Evolutionary conservation across 2,797 vertebrate genomes (phyloP).

Genomic region (Hipposideros larvatus): DNA sequence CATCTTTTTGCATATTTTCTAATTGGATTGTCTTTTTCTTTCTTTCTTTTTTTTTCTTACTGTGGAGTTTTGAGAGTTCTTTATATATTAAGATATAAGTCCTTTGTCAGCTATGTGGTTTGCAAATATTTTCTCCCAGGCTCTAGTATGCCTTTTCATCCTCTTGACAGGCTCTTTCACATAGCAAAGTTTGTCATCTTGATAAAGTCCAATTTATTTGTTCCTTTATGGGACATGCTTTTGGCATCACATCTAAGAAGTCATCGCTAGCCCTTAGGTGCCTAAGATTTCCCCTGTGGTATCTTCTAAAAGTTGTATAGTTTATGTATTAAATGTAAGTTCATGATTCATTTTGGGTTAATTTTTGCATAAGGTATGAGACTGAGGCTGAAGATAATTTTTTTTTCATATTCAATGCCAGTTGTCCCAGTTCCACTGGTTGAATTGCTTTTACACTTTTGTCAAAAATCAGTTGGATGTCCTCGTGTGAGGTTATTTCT

Average conservation of each 20-base stretch:
- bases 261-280: neutral
- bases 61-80: neutral
- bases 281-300: neutral
- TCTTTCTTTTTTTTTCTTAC: neutral
- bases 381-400: neutral
- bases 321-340: neutral
- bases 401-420: neutral
- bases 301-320: neutral
- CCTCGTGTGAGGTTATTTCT: neutral
- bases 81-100: neutral
- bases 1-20: neutral
- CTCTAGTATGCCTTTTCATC: neutral
- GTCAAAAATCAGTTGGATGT: neutral
- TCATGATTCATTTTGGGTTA: slow-evolving; percentile 1
- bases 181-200: neutral
- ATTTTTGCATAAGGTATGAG: neutral
- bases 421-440: neutral
- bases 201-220: neutral
- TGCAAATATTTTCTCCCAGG: neutral
- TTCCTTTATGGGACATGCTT: neutral
- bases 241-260: neutral
- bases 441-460: neutral
- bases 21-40: neutral
- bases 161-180: neutral
- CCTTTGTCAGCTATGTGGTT: neutral